Percentiles rank a stretch among this genome's conserved stretches.
phyloP scores from a whole-genome alignment of 2,888 invertebrate species.

The Brachyptera risi region DNA sequence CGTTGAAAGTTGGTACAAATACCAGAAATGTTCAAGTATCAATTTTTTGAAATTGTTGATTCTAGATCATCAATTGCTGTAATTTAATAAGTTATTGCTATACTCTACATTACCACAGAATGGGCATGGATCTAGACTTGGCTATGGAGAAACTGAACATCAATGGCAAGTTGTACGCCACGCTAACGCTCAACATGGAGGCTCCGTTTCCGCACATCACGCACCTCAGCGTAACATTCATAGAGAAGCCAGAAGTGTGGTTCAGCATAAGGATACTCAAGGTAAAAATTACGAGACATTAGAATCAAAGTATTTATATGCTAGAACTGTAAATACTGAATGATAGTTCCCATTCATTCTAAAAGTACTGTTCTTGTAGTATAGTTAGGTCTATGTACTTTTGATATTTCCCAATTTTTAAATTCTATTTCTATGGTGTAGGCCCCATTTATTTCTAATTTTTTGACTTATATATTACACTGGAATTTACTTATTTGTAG shows the following conservation, averaged over 20 bases:
- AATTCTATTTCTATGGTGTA: no score
- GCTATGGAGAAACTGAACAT: constrained; percentile 50
- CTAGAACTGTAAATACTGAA: no score
- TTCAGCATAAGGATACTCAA: constrained; percentile 49
- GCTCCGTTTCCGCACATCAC: constrained; percentile 52
- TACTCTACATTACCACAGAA: constrained; percentile 43
- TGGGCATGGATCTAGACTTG: constrained; percentile 49
- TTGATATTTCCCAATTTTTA: no score
- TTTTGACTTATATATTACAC: no score
- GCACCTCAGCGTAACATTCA: constrained; percentile 47
- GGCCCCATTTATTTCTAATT: no score
- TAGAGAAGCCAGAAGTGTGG: constrained; percentile 52
- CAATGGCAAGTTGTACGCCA: constrained; percentile 47
- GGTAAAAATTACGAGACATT: constrained; percentile 31
- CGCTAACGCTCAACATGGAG: constrained; percentile 47
- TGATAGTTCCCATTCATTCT: neutral
- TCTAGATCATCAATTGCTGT: no score
- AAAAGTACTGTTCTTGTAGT: neutral
- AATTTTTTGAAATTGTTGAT: no score
- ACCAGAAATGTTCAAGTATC: no score
- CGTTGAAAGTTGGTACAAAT: no score
- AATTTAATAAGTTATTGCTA: no score
- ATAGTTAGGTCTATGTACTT: no score
- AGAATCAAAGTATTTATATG: neutral
- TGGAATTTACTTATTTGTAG: no score